These are phyloP conservation scores for Ganaspis brasiliensis DNA, from an alignment of 2,888 invertebrate species.

Conservation along the genomic window DNA sequence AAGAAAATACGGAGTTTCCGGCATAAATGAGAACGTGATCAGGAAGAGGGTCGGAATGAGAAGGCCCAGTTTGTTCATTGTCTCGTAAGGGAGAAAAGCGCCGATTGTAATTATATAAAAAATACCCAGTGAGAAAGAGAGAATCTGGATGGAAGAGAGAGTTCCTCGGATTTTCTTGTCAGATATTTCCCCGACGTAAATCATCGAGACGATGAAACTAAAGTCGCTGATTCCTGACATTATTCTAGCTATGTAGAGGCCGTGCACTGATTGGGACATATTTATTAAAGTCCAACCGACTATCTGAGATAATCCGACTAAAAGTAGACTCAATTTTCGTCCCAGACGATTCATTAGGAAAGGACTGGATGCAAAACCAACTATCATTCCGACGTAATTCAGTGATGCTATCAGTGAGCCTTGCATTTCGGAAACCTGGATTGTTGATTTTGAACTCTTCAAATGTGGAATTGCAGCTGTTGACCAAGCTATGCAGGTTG, in stretches of 20 bases:
- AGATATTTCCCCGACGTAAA: conserved; percentile 85
- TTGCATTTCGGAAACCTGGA: conserved; percentile 69
- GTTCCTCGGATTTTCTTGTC: conserved; percentile 83
- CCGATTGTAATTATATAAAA: conserved; percentile 78
- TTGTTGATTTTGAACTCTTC: conserved; percentile 63
- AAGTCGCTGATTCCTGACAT: conserved; percentile 81
- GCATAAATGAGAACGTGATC: conserved; percentile 83
- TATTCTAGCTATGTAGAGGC: conserved; percentile 79
- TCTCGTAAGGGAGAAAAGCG: conserved; percentile 80
- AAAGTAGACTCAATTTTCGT: conserved; percentile 70
- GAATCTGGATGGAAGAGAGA: conserved; percentile 82
- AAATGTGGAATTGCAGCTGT: conserved; percentile 73
- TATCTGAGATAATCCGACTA: conserved; percentile 70
- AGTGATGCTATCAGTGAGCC: conserved; percentile 74
- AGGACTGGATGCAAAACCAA: conserved; percentile 71
- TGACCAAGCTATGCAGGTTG: conserved; percentile 69
- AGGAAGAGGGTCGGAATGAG: conserved; percentile 83
- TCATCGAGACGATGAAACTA: conserved; percentile 81
- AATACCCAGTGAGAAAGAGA: conserved; percentile 80
- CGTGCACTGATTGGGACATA: conserved; percentile 62
- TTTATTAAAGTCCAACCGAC: conserved; percentile 73
- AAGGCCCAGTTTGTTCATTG: conserved; percentile 82
- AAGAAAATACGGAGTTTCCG: conserved; percentile 86
- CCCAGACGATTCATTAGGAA: conserved; percentile 71
- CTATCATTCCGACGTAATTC: conserved; percentile 71